Percentiles rank a stretch among this genome's conserved stretches.
phyloP scores from a whole-genome alignment of 1,140 invertebrate species.

The Gyrodactylus salaris region DNA sequence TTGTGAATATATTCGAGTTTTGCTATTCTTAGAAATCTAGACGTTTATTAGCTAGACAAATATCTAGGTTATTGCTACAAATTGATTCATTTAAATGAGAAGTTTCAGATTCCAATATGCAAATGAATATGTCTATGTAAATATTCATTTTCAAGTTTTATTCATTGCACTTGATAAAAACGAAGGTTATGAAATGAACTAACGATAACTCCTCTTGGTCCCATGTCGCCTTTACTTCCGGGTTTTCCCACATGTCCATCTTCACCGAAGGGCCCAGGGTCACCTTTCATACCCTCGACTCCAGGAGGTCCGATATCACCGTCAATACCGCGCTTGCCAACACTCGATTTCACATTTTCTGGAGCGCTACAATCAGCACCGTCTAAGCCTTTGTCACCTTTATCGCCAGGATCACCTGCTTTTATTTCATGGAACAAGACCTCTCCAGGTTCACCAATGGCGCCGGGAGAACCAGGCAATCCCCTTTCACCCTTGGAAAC shows the following conservation, averaged over 20 bases:
- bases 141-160: too few species aligned
- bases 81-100: too few species aligned
- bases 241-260: background rate
- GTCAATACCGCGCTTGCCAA: background rate
- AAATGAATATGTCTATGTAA: too few species aligned
- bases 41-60: too few species aligned
- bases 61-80: too few species aligned
- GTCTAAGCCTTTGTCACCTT: background rate
- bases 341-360: background rate
- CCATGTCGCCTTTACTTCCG: background rate
- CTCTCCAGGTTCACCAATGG: conserved; percentile 3
- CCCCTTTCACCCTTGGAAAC: background rate
- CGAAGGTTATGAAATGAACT: too few species aligned
- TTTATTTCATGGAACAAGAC: background rate
- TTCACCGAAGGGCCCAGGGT: background rate
- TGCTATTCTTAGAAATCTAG: too few species aligned
- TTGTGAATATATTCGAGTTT: too few species aligned
- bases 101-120: too few species aligned
- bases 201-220: too few species aligned
- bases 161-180: too few species aligned
- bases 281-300: background rate
- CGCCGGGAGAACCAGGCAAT: conserved; percentile 5
- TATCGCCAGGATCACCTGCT: conserved; percentile 5
- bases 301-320: background rate
- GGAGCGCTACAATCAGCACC: background rate